A percentile compares a stretch with the other conserved stretches of the same genome.
phyloP scores from a whole-genome alignment of 2,113 vertebrate species.

The Propithecus coquereli region DNA sequence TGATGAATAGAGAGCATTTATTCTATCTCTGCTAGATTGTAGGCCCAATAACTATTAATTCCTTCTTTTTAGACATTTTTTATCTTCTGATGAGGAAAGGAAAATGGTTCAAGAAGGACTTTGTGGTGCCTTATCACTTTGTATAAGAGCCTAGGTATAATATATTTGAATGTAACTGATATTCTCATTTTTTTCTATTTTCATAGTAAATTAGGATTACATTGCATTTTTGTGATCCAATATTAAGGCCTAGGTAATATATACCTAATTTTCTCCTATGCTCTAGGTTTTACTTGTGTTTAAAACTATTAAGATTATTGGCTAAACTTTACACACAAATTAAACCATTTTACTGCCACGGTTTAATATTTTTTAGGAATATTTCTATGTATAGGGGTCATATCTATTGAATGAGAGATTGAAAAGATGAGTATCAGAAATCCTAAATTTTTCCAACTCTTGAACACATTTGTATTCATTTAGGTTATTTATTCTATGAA shows the following conservation, averaged over 20 bases:
- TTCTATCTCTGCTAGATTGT: conserved; percentile 45
- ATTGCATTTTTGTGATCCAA: conserved; percentile 30
- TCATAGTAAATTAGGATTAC: conserved; percentile 30
- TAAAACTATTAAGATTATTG: conserved; percentile 28
- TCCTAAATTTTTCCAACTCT: not conserved
- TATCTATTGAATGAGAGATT: conserved; percentile 12
- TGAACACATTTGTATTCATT: not conserved
- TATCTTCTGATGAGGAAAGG: conserved; percentile 58
- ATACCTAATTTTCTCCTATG: not conserved
- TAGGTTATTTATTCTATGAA: not conserved
- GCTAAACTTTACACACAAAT: conserved; percentile 13
- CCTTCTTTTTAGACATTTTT: conserved; percentile 66
- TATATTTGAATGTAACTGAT: conserved; percentile 36
- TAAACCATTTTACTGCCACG: conserved; percentile 25
- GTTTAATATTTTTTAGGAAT: conserved; percentile 45
- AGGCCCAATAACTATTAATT: conserved; percentile 52
- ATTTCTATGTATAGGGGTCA: not conserved
- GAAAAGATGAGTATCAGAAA: conserved; percentile 22
- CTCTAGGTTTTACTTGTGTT: not conserved
- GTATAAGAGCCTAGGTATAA: conserved; percentile 56
- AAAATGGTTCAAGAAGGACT: conserved; percentile 60
- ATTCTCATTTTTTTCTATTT: conserved; percentile 51
- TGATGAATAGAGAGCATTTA: conserved; percentile 48
- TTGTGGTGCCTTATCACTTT: conserved; percentile 54
- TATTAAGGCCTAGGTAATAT: not conserved